Conservation (phyloP, 2,113 vertebrate species). For the Abramis brama region DNA sequence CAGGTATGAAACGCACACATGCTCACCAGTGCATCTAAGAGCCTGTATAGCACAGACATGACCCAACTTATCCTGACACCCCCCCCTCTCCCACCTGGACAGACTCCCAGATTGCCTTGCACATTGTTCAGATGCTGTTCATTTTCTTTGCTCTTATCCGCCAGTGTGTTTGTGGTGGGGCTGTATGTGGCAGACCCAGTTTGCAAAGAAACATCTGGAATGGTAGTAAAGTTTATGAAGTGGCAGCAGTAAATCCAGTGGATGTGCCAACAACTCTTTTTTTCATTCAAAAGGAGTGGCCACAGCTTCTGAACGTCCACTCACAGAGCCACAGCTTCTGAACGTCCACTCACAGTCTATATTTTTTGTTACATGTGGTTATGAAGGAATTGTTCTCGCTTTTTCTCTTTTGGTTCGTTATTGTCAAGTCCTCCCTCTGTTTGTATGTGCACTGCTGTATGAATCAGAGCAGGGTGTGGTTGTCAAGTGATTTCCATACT, state of each 20-base stretch:
- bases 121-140: conserved; percentile 3
- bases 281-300: neutral
- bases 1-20: conserved; percentile 77
- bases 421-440: conserved; percentile 27
- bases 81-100: neutral
- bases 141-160: conserved; percentile 10
- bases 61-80: conserved; percentile 26
- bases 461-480: conserved; percentile 66
- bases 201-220: conserved; percentile 39
- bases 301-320: conserved; percentile 27
- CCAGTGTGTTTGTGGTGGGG: conserved; percentile 14
- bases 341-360: conserved; percentile 41
- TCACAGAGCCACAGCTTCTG: conserved; percentile 33
- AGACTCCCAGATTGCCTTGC: neutral
- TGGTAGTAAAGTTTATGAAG: conserved; percentile 14
- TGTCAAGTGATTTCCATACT: conserved; percentile 57
- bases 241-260: conserved; percentile 15
- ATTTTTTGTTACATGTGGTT: conserved; percentile 57
- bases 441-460: conserved; percentile 34
- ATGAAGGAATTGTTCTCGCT: conserved; percentile 57
- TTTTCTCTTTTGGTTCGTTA: conserved; percentile 46
- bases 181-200: conserved; percentile 14
- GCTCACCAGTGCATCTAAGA: neutral
- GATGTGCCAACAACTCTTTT: neutral
- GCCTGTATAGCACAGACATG: conserved; percentile 5